phyloP scores from a whole-genome alignment of 2,888 invertebrate species.

The Phengaris alcon region DNA sequence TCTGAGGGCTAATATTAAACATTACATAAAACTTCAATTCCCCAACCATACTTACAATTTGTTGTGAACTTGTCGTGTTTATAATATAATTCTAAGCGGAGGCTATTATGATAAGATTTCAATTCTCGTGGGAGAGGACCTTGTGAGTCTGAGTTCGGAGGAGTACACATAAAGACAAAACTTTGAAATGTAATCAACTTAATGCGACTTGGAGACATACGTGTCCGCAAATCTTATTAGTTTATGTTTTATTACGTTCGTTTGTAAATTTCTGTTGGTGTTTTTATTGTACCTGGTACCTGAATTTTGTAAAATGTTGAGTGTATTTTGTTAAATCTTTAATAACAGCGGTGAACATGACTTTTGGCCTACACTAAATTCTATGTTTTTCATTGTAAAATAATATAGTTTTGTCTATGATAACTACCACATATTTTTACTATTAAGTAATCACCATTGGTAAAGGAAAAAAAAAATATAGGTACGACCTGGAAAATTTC shows the following conservation, averaged over 20 bases:
- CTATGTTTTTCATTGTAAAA: too few relatives aligned
- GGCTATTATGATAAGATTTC: constrained; percentile 16
- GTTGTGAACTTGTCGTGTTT: not conserved
- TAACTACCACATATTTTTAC: too few relatives aligned
- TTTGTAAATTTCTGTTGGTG: not conserved
- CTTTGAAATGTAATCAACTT: constrained; percentile 26
- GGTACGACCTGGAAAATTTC: too few relatives aligned
- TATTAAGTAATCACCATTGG: too few relatives aligned
- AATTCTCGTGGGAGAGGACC: constrained; percentile 13
- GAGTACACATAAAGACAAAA: constrained; percentile 1
- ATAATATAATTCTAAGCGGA: constrained; percentile 2
- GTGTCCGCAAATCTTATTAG: constrained; percentile 18
- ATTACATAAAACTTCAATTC: not conserved
- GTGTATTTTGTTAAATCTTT: not conserved
- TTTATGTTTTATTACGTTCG: constrained; percentile 12
- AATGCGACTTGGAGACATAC: constrained; percentile 4
- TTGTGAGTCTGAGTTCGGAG: not conserved
- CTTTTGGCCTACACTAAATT: too few relatives aligned
- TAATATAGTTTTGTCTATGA: too few relatives aligned
- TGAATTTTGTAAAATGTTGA: not conserved
- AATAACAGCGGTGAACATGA: not conserved
- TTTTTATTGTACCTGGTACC: not conserved
- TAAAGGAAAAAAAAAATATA: too few relatives aligned
- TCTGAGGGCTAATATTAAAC: not conserved
- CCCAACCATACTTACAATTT: not conserved